Evolutionary conservation across 2,888 invertebrate species (phyloP), one percentile per base, ranked within the genome.

Genomic region (Bedellia somnulentella): DNA sequence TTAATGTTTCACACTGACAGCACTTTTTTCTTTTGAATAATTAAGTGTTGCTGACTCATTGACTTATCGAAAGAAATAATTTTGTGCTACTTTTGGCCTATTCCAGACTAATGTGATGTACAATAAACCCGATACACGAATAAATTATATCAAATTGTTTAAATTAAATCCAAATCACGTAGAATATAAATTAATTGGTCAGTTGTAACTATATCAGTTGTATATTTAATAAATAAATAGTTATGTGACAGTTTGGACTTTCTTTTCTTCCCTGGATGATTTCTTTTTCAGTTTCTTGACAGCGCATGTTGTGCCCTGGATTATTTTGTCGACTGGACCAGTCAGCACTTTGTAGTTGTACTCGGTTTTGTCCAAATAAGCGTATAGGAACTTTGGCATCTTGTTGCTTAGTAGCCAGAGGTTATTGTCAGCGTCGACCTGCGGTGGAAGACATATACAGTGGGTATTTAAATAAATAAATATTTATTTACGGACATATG

Each of bases 381-480:
- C 64, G 49, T 83, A 80, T 12, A 89, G 61, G 50, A 87, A 89
- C 2, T 78, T 66, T 0, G 89, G 86, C 80, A 89, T 85, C 33
- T 80, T 79, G 52, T 90, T 85, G 5, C 89, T 87, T 4, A 90
- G 64, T 2, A 89, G 81, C 87, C 88, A 90, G 1, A 87, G 44
- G 24, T 80, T 75, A 26, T 82, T 81, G 9, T 82, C 79, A 1
- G 50, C 43, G 39, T 83, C 83, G 27, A 80, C 67, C 83, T 82
- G 42, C 14, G 35, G 25, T 51, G 8, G n/a, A 15, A 16, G 3
- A 10, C 17, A 29, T 16, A 30, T 24, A 18, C 15, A n/a, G 11
- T 10, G 9, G 4, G 10, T 14, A n/a, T n/a, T n/a, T n/a, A n/a
- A n/a, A 11, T 21, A 8, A 16, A 22, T 2, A 24, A 11, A 11